Percentiles rank a stretch among this genome's conserved stretches.
These are phyloP conservation scores for Synergus gifuensis DNA, from an alignment of 2,888 invertebrate species.

Conservation along the genomic window DNA sequence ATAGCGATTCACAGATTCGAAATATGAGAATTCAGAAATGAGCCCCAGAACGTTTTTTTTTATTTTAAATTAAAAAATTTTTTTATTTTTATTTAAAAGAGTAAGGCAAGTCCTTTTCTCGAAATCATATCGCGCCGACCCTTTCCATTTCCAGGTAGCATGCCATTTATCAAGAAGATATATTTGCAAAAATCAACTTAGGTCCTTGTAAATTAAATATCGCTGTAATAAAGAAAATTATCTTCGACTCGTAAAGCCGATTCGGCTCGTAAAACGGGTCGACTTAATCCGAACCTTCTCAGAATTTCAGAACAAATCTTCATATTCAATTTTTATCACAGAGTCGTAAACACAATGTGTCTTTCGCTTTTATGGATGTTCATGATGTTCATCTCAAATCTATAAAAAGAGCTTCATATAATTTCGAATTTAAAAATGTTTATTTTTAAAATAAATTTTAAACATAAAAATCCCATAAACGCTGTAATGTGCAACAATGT, in stretches of 20 bases:
- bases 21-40: background rate
- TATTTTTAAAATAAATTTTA: too few relatives aligned
- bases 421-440: too few relatives aligned
- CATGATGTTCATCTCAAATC: background rate
- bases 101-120: slow-evolving; percentile 21
- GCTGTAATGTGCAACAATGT: background rate
- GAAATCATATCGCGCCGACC: background rate
- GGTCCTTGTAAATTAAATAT: background rate
- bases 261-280: background rate
- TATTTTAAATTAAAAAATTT: background rate
- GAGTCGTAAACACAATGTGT: slow-evolving; percentile 3
- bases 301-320: slow-evolving; percentile 7
- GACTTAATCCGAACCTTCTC: slow-evolving; percentile 7
- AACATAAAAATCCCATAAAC: background rate
- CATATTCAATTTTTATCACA: background rate
- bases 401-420: background rate
- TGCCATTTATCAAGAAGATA: background rate
- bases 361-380: background rate
- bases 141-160: background rate
- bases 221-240: background rate
- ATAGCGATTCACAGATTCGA: background rate
- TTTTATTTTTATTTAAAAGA: background rate
- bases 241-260: background rate
- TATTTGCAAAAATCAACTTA: background rate
- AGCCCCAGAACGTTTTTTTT: background rate